A percentile compares a stretch with the other conserved stretches of the same genome.
phyloP scores from a whole-genome alignment of 1,140 invertebrate genomes.

The Ostrea denselamellosa region DNA sequence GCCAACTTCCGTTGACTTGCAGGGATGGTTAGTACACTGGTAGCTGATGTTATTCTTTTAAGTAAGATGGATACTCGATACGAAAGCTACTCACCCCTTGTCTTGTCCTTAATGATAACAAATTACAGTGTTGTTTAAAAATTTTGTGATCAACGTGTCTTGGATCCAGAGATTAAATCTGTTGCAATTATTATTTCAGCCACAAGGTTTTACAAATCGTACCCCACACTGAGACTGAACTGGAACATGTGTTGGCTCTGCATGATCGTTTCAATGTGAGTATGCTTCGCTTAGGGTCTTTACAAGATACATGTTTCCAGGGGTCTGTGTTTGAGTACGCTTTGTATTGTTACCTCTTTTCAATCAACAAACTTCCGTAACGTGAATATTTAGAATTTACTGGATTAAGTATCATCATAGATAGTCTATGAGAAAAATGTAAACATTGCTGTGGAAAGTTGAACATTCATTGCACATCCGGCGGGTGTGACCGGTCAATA shows the following conservation, averaged over 20 bases:
- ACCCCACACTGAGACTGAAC: not conserved
- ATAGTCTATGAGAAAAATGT: too few species aligned
- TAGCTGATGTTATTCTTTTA: too few species aligned
- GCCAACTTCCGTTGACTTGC: too few species aligned
- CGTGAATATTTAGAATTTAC: not conserved
- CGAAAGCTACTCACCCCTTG: too few species aligned
- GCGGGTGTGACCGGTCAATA: not conserved
- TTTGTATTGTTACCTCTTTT: not conserved
- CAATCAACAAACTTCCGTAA: not conserved
- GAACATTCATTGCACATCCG: not conserved
- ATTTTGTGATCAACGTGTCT: too few species aligned
- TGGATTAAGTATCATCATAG: too few species aligned
- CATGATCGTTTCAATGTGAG: not conserved
- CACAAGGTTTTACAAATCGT: slow-evolving; percentile 33
- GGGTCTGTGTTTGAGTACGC: not conserved
- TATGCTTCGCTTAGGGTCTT: not conserved
- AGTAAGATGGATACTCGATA: too few species aligned
- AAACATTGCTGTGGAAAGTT: too few species aligned
- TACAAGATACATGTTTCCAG: not conserved
- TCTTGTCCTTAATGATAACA: too few species aligned
- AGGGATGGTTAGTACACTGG: too few species aligned
- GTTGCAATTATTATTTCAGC: not conserved
- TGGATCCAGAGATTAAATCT: too few species aligned
- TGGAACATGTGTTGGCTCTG: not conserved
- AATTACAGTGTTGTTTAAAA: too few species aligned